phyloP scores from a whole-genome alignment of 2,888 invertebrate species.

The Sinodicranocentrus sp. region DNA sequence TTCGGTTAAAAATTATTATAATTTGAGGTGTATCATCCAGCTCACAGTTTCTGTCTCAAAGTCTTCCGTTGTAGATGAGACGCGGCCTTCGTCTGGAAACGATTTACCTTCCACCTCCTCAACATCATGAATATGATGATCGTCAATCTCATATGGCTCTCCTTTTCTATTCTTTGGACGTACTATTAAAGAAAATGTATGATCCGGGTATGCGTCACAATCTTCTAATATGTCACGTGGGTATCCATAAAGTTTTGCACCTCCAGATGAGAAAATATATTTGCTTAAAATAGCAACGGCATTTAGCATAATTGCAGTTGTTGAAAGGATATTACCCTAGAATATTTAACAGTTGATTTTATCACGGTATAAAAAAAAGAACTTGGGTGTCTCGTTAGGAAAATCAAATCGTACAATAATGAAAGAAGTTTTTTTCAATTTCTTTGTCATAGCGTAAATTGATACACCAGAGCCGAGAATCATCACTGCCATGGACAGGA shows the following conservation, averaged over 20 bases:
- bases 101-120: neutral
- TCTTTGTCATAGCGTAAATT: slow-evolving; percentile 23
- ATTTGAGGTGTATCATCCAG: neutral
- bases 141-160: neutral
- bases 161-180: slow-evolving; percentile 20
- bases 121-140: neutral
- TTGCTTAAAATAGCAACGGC: neutral
- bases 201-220: slow-evolving; percentile 20
- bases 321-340: slow-evolving; percentile 2
- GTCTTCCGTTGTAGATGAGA: slow-evolving; percentile 1
- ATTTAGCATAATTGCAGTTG: neutral
- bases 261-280: neutral
- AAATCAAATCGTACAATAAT: too few relatives aligned
- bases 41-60: neutral
- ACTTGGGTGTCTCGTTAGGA: too few relatives aligned
- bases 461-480: slow-evolving; percentile 14
- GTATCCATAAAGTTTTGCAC: slow-evolving; percentile 1
- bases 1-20: neutral
- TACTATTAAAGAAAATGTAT: neutral
- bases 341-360: neutral
- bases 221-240: neutral
- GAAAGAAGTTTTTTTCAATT: too few relatives aligned
- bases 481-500: neutral
- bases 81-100: neutral
- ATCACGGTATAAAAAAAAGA: too few relatives aligned